Conservation (phyloP, 2,888 invertebrate genomes). For the Ennomos fuscantarius region DNA sequence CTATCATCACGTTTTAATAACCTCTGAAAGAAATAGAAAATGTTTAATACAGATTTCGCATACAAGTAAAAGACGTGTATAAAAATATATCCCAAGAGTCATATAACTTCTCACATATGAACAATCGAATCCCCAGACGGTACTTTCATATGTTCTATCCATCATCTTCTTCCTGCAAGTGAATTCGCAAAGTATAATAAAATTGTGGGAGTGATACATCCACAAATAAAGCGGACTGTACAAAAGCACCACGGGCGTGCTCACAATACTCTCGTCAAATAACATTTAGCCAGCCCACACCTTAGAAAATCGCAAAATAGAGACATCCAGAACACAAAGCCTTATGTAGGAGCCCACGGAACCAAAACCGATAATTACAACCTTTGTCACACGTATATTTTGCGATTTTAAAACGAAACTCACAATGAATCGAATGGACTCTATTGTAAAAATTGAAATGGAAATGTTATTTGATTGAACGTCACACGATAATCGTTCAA, state of each 20-base stretch:
- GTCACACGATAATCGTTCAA: conserved; percentile 35
- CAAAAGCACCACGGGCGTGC: conserved; percentile 79
- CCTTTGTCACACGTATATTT: conserved; percentile 72
- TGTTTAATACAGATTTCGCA: neutral
- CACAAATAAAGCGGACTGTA: conserved; percentile 57
- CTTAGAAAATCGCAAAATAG: conserved; percentile 83
- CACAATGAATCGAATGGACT: conserved; percentile 57
- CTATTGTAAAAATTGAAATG: conserved; percentile 58
- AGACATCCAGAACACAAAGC: conserved; percentile 76
- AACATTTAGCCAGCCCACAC: conserved; percentile 84
- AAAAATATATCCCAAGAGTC: conserved; percentile 64
- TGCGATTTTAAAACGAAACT: conserved; percentile 63
- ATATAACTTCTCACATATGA: conserved; percentile 73
- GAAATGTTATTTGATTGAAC: conserved; percentile 60
- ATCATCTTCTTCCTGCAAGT: conserved; percentile 76
- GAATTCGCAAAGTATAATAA: conserved; percentile 71
- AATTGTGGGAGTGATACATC: conserved; percentile 82
- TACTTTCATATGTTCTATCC: conserved; percentile 62
- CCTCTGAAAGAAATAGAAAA: too few species aligned
- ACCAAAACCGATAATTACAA: conserved; percentile 81
- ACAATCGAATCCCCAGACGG: conserved; percentile 51
- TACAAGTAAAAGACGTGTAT: conserved; percentile 1
- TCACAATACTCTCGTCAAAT: conserved; percentile 82
- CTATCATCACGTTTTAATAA: too few species aligned
- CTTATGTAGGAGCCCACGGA: conserved; percentile 69